phyloP scores from a whole-genome alignment of 1,140 invertebrate genomes.

The Cotesia glomerata region DNA sequence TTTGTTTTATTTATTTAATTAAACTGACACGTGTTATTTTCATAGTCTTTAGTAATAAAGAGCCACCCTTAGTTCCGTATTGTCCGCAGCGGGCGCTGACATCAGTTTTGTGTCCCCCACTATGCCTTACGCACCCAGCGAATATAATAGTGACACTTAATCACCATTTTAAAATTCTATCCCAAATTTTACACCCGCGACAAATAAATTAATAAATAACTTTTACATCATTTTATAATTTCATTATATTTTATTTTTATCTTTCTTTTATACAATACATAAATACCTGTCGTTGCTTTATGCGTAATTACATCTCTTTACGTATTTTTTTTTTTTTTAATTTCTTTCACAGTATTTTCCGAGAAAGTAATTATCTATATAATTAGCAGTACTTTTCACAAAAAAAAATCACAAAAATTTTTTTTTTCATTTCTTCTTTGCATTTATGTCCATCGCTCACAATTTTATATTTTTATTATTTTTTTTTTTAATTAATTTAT shows the following conservation, averaged over 20 bases:
- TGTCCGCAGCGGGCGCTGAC: too few relatives aligned
- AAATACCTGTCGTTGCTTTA: conserved; percentile 14
- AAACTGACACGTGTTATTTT: too few relatives aligned
- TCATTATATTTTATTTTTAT: neutral
- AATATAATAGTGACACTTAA: neutral
- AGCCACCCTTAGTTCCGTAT: too few relatives aligned
- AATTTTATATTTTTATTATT: neutral
- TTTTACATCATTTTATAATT: neutral
- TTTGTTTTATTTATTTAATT: too few relatives aligned
- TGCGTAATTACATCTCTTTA: conserved; percentile 11
- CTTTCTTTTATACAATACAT: conserved; percentile 3
- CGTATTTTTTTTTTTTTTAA: neutral
- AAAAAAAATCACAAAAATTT: neutral
- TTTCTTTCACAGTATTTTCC: neutral
- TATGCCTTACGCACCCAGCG: too few relatives aligned
- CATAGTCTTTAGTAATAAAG: too few relatives aligned
- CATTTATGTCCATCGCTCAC: neutral
- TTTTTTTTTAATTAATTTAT: conserved; percentile 19
- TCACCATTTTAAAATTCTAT: neutral
- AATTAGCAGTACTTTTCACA: neutral
- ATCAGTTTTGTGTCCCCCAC: too few relatives aligned
- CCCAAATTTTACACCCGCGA: neutral
- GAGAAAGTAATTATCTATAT: neutral
- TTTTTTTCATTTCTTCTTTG: neutral
- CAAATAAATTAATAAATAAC: neutral